Evolutionary conservation across 2,113 vertebrate species (phyloP), one percentile per base, ranked within the genome.

Genomic region (Uropsilus gracilis): DNA sequence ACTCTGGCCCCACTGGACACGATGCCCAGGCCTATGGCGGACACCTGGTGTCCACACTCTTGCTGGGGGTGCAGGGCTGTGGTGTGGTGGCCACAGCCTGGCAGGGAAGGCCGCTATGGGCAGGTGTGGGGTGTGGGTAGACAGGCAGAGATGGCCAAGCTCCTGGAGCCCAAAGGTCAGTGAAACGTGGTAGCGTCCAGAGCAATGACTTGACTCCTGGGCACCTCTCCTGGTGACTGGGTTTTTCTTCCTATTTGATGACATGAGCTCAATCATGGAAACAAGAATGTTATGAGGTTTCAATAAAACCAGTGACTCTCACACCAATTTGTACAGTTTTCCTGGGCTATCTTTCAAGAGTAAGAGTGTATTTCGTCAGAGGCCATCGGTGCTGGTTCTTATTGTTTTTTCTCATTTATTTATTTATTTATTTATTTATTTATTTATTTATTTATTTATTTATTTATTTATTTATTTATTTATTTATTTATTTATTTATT

Each of bases 1-100:
- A 2, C 2, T 61, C 20, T 53, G 1, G 11, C 53, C 10, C 0
- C 0, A 28, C 46, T 4, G 2, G 48, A 48, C 28, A 4, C 1
- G 24, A 26, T 2, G 34, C 34, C 34, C n/a, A 37, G 71, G 66
- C 32, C 26, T 66, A n/a, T 20, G 14, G 61, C 69, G 22, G 28
- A 22, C 6, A 9, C 9, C 39, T 59, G 34, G 69, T 20, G 44
- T 50, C 61, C 44, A 55, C 76, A 8, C 10, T 22, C 13, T 3
- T 20, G 37, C 28, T 14, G 46, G 48, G 46, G 48, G 48, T 3
- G 1, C 13, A 12, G 59, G 44, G 37, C 42, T 0, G 42, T 32
- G 69, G 42, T 3, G 5, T 4, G 42, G 32, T 18, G 44, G 53
- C 59, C 24, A 8, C 18, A 42, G 44, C 12, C 30, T 28, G 14